phyloP scores from a whole-genome alignment of 2,113 vertebrate genomes.

The Rhinopomastus cyanomelas region DNA sequence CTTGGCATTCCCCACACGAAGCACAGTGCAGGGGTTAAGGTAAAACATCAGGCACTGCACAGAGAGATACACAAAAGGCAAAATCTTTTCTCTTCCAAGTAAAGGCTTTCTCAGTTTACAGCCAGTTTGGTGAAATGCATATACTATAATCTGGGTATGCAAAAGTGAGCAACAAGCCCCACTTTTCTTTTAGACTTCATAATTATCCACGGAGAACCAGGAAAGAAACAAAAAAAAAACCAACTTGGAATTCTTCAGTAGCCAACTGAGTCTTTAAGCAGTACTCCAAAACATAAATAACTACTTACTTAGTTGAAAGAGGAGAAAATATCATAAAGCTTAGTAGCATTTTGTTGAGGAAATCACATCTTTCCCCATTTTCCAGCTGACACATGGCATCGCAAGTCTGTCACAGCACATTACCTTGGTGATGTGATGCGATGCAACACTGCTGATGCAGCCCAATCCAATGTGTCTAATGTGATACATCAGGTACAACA shows the following conservation, averaged over 20 bases:
- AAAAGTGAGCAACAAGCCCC: background rate
- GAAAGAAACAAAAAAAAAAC: background rate
- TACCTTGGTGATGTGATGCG: constrained; percentile 19
- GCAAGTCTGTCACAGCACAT: constrained; percentile 59
- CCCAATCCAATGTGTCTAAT: constrained; percentile 55
- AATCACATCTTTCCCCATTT: constrained; percentile 64
- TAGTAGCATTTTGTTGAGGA: constrained; percentile 53
- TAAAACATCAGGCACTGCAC: background rate
- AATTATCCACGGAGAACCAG: background rate
- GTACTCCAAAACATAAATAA: background rate
- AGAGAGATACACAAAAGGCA: fast-evolving
- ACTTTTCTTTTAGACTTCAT: background rate
- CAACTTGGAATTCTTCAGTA: background rate
- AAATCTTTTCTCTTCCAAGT: background rate
- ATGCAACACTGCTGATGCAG: constrained; percentile 58
- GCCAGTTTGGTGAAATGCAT: background rate
- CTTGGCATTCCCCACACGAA: background rate
- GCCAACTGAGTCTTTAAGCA: background rate
- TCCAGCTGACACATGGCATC: constrained; percentile 53
- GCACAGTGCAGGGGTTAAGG: fast-evolving
- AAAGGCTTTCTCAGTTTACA: background rate
- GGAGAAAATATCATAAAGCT: background rate
- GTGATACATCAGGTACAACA: constrained; percentile 56
- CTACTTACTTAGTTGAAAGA: background rate
- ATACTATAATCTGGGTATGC: background rate